These are phyloP conservation scores for Thyatira batis DNA, from an alignment of 2,888 invertebrate genomes.

Conservation along the genomic window DNA sequence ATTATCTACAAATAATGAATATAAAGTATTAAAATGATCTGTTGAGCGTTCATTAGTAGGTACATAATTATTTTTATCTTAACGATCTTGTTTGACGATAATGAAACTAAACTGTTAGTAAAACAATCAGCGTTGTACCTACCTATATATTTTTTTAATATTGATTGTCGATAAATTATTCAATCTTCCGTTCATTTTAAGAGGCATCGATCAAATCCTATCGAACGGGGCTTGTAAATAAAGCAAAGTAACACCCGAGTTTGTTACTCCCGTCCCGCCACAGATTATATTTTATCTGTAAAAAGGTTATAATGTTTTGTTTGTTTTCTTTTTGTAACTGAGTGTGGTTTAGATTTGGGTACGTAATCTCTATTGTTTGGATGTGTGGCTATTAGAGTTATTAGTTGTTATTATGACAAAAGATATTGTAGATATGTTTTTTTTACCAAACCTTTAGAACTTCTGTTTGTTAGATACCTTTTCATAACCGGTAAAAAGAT, in stretches of 20 bases:
- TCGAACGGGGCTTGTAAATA: conserved; percentile 25
- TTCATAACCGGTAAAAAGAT: no score
- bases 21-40: no score
- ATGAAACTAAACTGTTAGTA: conserved; percentile 8
- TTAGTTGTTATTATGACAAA: background rate
- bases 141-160: conserved; percentile 51
- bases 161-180: conserved; percentile 59
- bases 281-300: conserved; percentile 27
- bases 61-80: background rate
- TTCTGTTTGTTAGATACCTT: no score
- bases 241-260: conserved; percentile 36
- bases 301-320: background rate
- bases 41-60: background rate
- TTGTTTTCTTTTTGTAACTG: background rate
- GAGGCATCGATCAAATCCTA: conserved; percentile 64
- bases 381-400: background rate
- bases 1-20: no score
- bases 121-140: conserved; percentile 35
- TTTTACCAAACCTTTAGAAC: no score
- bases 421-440: background rate
- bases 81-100: background rate
- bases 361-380: background rate
- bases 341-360: conserved; percentile 7
- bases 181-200: conserved; percentile 57
- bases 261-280: conserved; percentile 37